Evolutionary conservation across 2,113 vertebrate genomes (phyloP), one percentile per base, ranked within the genome.

Genomic region (Atrichornis clamosus): DNA sequence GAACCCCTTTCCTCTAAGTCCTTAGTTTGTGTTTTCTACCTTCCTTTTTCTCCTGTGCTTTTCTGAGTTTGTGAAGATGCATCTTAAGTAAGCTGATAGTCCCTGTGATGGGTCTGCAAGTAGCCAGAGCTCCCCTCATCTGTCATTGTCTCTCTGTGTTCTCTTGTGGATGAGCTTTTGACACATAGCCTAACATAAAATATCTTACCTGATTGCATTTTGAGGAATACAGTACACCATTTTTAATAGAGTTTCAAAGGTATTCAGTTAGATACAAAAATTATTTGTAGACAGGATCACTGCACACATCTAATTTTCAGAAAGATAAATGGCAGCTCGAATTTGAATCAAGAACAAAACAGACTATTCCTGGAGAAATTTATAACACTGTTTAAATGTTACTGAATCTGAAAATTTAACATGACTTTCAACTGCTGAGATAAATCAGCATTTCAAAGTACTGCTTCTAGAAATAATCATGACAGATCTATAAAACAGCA

Each of bases 31-130:
- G 12, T 52, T 76, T 79, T 65, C 22, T 9, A 22, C 44, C 21
- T 72, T 58, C 0, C 0, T 52, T 62, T 83, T 75, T 49, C 13
- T 33, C 13, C 15, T 67, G 4, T 35, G 4, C 4, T 73, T 62
- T 80, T 39, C 30, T 58, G 13, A 4, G 10, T 74, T 64, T 49
- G 13, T 73, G n/a, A 13, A 58, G 4, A 32, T 77, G 27, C 10
- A 3, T 13, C 21, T 82, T 77, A 77, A 68, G 73, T 7, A 5
- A 35, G 19, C 10, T 67, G 39, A 53, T 39, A 53, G 11, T 3
- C 13, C 8, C 20, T 62, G 7, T 42, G 27, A 35, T 27, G 22
- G 5, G 9, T 10, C 20, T 69, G 33, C 11, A 49, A 33, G 30
- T 46, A 81, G 5, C n/a, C 42, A 69, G 42, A 69, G 10, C 10